Evolutionary conservation across 2,797 vertebrate genomes (phyloP), one percentile per base, ranked within the genome.

Genomic region (Syngnathus rostellatus): DNA sequence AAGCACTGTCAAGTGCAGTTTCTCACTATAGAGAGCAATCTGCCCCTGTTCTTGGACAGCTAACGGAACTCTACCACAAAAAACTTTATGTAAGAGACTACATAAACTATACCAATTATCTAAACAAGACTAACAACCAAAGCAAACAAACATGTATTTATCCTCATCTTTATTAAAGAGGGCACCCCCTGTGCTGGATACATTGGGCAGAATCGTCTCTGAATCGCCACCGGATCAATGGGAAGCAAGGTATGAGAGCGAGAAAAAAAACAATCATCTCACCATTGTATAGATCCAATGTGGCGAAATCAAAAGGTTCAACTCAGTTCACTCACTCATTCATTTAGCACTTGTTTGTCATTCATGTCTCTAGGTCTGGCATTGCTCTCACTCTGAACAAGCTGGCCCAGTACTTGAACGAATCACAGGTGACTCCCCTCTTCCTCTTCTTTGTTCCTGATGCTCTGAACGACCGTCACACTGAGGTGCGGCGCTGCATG

Each of bases 361-460:
- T 25, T 45, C 11, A 45, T 25, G n/a, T 25, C 62, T 38, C 8
- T 65, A 99, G 97, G 84, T 98, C 96, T 84, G 97, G 97, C 69
- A 93, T 99, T 64, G 96, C 96, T 62, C 80, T 98, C 86, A 92
- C 97, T 61, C 85, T 98, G 71, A 98, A 97, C 86, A 96, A 96
- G 76, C 89, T 98, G 69, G 94, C 96, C 0, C 92, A 94, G 87
- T 95, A 94, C 77, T 81, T 99, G 85, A 91, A 93, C 25, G 93
- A 94, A 67, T 89, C 91, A 66, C 93, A 97, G 91, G 94, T 99
- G 84, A 97, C 95, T 43, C 97, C 96, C 0, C 94, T 99, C 65
- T 99, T 99, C 71, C 92, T 95, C 75, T 98, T 99, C 88, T 98
- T 98, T 58, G 97, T 99, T 19, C 97, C 97, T 0, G 96, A 98